Evolutionary conservation across 92 coral and sea anemone genomes (phyloP).

Genomic region (Anthopleura xanthogrammica): DNA sequence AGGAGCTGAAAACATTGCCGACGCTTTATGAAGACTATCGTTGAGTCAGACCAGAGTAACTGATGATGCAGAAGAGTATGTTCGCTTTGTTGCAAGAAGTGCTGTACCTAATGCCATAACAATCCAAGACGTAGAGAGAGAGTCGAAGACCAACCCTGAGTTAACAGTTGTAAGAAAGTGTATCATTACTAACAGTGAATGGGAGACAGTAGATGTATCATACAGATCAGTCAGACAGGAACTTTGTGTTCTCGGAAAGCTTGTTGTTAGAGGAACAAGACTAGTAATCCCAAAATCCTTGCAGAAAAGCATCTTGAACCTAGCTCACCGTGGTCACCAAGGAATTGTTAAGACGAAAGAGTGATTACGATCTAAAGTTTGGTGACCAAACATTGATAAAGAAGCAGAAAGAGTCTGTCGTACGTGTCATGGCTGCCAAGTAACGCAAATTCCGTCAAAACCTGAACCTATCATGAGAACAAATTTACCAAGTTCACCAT

Average conservation of each 20-base stretch:
- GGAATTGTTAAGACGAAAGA: not conserved
- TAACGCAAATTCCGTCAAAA: not conserved
- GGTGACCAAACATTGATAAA: slow-evolving; percentile 9
- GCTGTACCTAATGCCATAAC: slow-evolving; percentile 31
- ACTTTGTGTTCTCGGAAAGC: slow-evolving; percentile 14
- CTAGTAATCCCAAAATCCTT: not conserved
- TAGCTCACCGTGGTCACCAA: not conserved
- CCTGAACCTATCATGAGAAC: not conserved
- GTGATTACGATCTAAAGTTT: slow-evolving; percentile 1
- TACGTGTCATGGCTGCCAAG: slow-evolving; percentile 13
- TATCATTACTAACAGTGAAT: slow-evolving; percentile 17
- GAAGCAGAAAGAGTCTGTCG: slow-evolving; percentile 7
- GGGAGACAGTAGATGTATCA: slow-evolving; percentile 14
- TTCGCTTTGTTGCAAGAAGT: slow-evolving; percentile 25
- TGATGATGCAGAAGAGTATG: slow-evolving; percentile 27
- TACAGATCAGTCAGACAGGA: slow-evolving; percentile 12
- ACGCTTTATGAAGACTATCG: slow-evolving; percentile 26
- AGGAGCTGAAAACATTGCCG: slow-evolving; percentile 29
- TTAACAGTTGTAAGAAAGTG: slow-evolving; percentile 14
- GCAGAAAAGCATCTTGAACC: not conserved
- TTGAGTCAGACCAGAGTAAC: not conserved
- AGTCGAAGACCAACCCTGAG: slow-evolving; percentile 22
- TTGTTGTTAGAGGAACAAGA: not conserved
- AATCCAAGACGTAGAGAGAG: slow-evolving; percentile 30
- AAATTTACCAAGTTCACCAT: not conserved